Conservation (phyloP, 1,140 invertebrate genomes). For the Diploscapter pachys region DNA sequence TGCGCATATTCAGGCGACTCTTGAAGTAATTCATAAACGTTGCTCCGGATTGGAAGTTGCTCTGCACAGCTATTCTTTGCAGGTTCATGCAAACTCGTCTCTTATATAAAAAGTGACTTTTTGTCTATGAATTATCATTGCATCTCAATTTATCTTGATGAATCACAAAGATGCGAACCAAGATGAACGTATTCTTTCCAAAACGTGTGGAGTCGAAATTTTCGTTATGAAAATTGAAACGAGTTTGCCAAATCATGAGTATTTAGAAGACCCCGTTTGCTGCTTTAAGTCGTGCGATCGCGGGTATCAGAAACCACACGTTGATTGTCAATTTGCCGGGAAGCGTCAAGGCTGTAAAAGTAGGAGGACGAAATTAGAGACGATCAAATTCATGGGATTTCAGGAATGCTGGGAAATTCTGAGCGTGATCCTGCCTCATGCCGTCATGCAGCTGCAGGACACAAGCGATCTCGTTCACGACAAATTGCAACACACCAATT, state of each 20-base stretch:
- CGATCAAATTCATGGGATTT: neutral
- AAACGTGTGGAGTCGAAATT: slow-evolving; percentile 65
- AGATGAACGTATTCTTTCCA: slow-evolving; percentile 58
- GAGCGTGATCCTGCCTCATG: slow-evolving; percentile 72
- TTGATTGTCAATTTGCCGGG: slow-evolving; percentile 91
- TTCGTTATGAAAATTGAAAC: slow-evolving; percentile 13
- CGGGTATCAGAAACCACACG: slow-evolving; percentile 75
- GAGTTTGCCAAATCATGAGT: no score
- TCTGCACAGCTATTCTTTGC: slow-evolving; percentile 17
- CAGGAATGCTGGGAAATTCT: slow-evolving; percentile 76
- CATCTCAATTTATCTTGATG: slow-evolving; percentile 49
- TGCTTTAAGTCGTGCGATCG: slow-evolving; percentile 65
- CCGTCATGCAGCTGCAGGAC: slow-evolving; percentile 73
- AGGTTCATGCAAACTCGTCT: slow-evolving; percentile 59
- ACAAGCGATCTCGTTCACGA: slow-evolving; percentile 33
- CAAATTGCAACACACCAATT: no score
- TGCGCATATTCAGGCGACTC: slow-evolving; percentile 18
- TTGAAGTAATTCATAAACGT: slow-evolving; percentile 21
- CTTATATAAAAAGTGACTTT: no score
- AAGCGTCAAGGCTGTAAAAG: slow-evolving; percentile 76
- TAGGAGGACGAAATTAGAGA: neutral
- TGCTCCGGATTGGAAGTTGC: slow-evolving; percentile 27
- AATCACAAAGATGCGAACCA: slow-evolving; percentile 73
- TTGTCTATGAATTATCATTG: no score
- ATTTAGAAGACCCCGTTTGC: slow-evolving; percentile 32